phyloP scores from a whole-genome alignment of 1,140 invertebrate genomes.

The Orussus abietinus region DNA sequence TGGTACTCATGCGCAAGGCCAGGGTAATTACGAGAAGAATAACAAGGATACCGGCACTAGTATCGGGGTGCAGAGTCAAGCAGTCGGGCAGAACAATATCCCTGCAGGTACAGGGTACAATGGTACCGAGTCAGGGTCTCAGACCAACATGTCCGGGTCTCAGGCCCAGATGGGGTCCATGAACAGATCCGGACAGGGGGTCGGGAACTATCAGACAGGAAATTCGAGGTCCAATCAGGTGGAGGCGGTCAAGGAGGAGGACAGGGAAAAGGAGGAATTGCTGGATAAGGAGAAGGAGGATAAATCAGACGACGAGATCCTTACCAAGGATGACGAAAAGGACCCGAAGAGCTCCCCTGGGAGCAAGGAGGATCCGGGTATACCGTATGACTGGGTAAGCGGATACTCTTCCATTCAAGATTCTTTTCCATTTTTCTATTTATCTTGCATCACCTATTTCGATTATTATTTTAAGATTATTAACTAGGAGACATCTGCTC shows the following conservation, averaged over 20 bases:
- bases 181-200: too few species aligned
- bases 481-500: neutral
- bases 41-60: slow-evolving; percentile 26
- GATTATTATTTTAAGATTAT: too few species aligned
- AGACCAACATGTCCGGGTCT: slow-evolving; percentile 15
- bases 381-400: slow-evolving; percentile 78
- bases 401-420: too few species aligned
- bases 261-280: slow-evolving; percentile 43
- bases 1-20: slow-evolving; percentile 14
- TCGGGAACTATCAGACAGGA: slow-evolving; percentile 14
- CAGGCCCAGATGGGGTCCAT: too few species aligned
- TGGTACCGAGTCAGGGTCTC: slow-evolving; percentile 5
- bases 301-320: slow-evolving; percentile 46
- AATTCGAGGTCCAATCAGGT: slow-evolving; percentile 32
- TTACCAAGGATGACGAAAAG: slow-evolving; percentile 47
- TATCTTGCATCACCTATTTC: too few species aligned
- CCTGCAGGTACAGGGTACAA: slow-evolving; percentile 18
- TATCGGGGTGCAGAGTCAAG: slow-evolving; percentile 31
- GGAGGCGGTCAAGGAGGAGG: slow-evolving; percentile 34
- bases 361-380: slow-evolving; percentile 69
- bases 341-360: slow-evolving; percentile 53
- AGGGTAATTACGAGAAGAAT: slow-evolving; percentile 23
- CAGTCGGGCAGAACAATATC: slow-evolving; percentile 26
- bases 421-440: too few species aligned
- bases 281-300: slow-evolving; percentile 58